Base-by-base conservation (phyloP, 2,888 invertebrate species). In the Chymomyza amoena region DNA sequence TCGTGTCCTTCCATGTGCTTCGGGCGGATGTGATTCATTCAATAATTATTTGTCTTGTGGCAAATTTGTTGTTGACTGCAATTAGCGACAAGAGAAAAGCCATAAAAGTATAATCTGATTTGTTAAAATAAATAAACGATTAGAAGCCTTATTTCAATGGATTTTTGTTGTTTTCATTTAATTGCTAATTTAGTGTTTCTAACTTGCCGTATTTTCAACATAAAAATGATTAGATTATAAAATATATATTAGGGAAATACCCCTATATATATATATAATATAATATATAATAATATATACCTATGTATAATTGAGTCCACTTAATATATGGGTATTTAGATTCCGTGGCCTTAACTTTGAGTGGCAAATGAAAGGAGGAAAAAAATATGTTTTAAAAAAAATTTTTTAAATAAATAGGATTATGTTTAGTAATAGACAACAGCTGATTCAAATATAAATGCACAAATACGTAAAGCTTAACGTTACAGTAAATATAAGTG, bases 111-210 rank as follows among this genome's bases (percentile, higher is more conserved):
- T 61, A 39, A 39, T 64, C 36, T 20, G 5, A 10, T 39, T 15
- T 61, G 18, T 18, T 18, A 39, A 28, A 13, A 45, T 16, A 45
- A 61, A 16, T 36, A 45, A 39, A n/a, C 4, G 39, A 61, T n/a
- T n/a, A 5, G n/a, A 32, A n/a, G 25, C 20, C 25, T 18, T 6
- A 63, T 64, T 65, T 18, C 64, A 74, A 78, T 76, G 78, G 78
- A 69, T 66, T 78, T 78, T 74, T 72, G 72, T 68, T 78, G 78
- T 76, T 70, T 51, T 72, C 68, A 68, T 66, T 70, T 78, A 78
- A 78, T 76, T 74, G 76, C 60, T 68, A 78, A 76, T 78, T 70
- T 67, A 76, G 61, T 70, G 39, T 70, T 61, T 64, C 62, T 20
- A 16, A 62, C 45, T 50, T 13, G 28, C 18, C 50, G 16, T 51